Conservation (phyloP, 2,888 invertebrate genomes). For the Cantharis rufa region DNA sequence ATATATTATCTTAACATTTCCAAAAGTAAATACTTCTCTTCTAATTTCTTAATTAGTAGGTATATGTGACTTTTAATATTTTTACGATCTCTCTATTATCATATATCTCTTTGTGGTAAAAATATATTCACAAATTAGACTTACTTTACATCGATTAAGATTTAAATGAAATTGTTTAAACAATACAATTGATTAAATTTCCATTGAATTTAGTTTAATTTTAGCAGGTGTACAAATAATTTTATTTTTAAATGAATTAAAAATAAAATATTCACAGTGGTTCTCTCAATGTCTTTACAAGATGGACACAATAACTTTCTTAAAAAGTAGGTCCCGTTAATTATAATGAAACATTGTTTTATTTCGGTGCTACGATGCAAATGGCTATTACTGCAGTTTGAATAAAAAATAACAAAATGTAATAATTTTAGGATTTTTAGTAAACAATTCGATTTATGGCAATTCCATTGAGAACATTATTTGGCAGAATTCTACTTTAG, state of each 20-base stretch:
- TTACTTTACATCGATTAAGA: not conserved
- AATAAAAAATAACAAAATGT: too few relatives aligned
- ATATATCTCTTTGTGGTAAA: not conserved
- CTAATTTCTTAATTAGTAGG: not conserved
- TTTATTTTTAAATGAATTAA: not conserved
- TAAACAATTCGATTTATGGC: too few relatives aligned
- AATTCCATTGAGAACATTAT: too few relatives aligned
- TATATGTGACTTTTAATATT: not conserved
- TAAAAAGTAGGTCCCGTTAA: not conserved
- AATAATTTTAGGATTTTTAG: too few relatives aligned
- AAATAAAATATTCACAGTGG: not conserved
- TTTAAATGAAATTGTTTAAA: not conserved
- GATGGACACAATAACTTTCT: not conserved
- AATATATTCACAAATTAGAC: not conserved
- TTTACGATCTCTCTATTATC: not conserved
- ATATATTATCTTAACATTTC: too few relatives aligned
- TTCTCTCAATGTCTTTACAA: not conserved
- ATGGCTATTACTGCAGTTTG: too few relatives aligned
- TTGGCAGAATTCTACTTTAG: too few relatives aligned
- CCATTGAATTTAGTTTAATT: not conserved
- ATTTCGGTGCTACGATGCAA: not conserved
- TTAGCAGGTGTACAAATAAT: not conserved
- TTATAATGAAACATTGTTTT: not conserved
- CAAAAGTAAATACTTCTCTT: not conserved
- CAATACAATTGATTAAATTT: not conserved